Evolutionary conservation across 1,140 invertebrate genomes (phyloP), one percentile per base, ranked within the genome.

Genomic region (Philopotamus ludificatus): DNA sequence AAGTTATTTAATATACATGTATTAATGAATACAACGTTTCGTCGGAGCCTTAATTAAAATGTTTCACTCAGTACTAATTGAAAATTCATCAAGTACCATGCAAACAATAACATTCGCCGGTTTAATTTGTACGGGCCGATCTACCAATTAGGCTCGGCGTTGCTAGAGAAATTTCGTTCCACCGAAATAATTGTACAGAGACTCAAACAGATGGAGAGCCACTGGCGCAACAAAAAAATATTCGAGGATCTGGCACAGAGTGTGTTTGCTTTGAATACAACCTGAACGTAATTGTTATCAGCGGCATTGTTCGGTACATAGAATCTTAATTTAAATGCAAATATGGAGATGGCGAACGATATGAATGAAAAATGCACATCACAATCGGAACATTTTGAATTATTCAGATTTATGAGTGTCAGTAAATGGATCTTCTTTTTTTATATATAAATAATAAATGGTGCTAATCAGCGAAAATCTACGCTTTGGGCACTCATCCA

Each of bases 21-120:
- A 39, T 22, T 42, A 39, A 57, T 57, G 39, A 28, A 57, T 42
- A 42, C 39, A n/a, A n/a, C n/a, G 57, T 47, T 60, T 60, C 47
- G 57, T 60, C 15, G 47, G 57, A n/a, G 57, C 57, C 47, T 60
- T 60, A 60, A 60, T 60, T 60, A 60, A n/a, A 60, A 60, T 47
- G 44, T 60, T 60, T 60, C 41, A 60, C 57, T 60, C 57, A 60
- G 47, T 60, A 60, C 57, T 60, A 60, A 60, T 60, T 60, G 57
- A 42, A 60, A 60, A 60, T 60, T 60, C 57, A 60, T 60, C 57
- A 60, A 60, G 57, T 41, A 60, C 57, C 57, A 60, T 60, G 41
- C 45, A 60, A 60, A 60, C 57, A 60, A 60, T 60, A 60, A 60
- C 57, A 60, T 60, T 60, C 57, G 57, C 21, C 44, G 57, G 21